phyloP scores from a whole-genome alignment of 2,113 vertebrate genomes.

The Anhinga rufa region DNA sequence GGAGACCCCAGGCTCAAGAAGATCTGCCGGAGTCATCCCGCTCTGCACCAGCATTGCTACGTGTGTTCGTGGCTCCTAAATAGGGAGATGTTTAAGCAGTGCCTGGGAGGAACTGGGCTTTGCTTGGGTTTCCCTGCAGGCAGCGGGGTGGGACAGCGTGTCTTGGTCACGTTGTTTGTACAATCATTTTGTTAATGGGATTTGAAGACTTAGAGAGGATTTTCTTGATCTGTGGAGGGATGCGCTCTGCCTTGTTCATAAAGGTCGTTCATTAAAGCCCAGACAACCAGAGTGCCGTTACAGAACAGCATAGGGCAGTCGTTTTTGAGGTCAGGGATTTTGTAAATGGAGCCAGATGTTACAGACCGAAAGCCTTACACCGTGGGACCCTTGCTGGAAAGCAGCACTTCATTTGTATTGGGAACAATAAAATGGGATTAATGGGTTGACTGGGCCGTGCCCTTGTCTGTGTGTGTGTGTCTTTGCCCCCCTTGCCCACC shows the following conservation, averaged over 20 bases:
- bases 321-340: slow-evolving; percentile 38
- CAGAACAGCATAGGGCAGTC: not conserved
- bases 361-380: not conserved
- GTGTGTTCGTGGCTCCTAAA: not conserved
- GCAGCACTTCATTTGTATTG: not conserved
- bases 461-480: accelerated
- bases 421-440: slow-evolving; percentile 2
- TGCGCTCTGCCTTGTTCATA: not conserved
- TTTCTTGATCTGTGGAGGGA: slow-evolving; percentile 22
- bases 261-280: not conserved
- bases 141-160: not conserved
- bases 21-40: not conserved
- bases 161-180: slow-evolving; percentile 15
- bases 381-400: not conserved
- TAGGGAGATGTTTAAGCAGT: not conserved
- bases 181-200: slow-evolving; percentile 25
- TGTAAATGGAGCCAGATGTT: slow-evolving; percentile 18
- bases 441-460: accelerated
- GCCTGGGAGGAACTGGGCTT: not conserved
- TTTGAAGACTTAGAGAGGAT: slow-evolving; percentile 26
- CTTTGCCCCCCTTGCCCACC: not conserved
- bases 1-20: not conserved
- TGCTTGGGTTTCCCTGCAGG: not conserved
- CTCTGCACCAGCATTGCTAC: not conserved
- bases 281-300: not conserved